Base-by-base conservation (phyloP, 2,113 vertebrate genomes). In the Caranx melampygus region DNA sequence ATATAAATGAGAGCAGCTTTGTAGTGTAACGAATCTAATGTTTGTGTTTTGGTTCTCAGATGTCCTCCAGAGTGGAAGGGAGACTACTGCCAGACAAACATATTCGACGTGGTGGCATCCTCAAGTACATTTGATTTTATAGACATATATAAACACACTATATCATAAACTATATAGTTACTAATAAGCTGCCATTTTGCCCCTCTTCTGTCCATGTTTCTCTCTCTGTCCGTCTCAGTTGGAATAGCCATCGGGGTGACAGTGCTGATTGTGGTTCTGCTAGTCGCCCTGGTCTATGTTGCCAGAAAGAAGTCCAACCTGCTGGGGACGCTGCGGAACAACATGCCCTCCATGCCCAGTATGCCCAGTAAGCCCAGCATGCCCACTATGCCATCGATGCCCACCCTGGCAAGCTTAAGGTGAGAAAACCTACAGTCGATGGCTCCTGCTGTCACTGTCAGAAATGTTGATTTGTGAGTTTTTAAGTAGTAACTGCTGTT, bases 211-310 rank as follows among this genome's bases (percentile, higher is more conserved):
- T 31, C 16, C 12, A 0, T 58, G 3, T 81, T 14, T 18, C 42
- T 67, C 26, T 26, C 26, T 26, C 26, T 26, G 26, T 26, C 33
- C 8, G 4, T 73, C 65, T 34, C 83, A 94, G 94, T 91, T 44
- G 93, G 88, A 40, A 91, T 95, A 42, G 93, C 92, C 44, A 76
- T 95, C 9, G 93, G 92, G 3, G 94, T 95, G 64, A 93, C 93
- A 0, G 3, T 90, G 1, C 2, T 81, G 44, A 64, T 94, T 12
- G 76, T 91, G 71, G 40, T 57, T 21, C 66, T 94, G 51, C 78
- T 94, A 37, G 69, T n/a, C 3, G 83, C 65, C 60, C 72, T 94
- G 70, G 87, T 95, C 62, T 94, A 31, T 31, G 78, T n/a, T 57
- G 81, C 75, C 42, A 90, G 68, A 59, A 92, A 59, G 79, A 95